Percentiles rank a stretch among this genome's conserved stretches.
These are phyloP conservation scores for Macrotus californicus DNA, from an alignment of 2,113 vertebrate genomes.

Conservation along the genomic window DNA sequence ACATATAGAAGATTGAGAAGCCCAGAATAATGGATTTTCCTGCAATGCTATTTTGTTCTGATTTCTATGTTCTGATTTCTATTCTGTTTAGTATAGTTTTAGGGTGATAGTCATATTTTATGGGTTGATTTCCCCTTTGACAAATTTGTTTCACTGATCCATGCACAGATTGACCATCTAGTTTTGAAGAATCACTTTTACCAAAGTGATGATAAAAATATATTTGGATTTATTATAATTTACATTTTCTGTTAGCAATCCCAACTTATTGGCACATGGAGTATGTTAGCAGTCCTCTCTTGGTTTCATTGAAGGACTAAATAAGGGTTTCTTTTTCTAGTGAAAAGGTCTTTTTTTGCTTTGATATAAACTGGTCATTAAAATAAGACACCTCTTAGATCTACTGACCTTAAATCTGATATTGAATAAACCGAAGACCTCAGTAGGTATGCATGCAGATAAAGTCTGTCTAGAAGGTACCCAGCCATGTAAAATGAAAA, in stretches of 20 bases:
- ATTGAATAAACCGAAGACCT: conserved; percentile 8
- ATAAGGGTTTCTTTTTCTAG: not conserved
- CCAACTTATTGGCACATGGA: not conserved
- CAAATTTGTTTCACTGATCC: not conserved
- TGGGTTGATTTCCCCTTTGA: not conserved
- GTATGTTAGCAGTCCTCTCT: not conserved
- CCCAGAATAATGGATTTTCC: not conserved
- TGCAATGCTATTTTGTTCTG: not conserved
- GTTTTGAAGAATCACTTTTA: not conserved
- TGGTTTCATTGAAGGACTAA: not conserved
- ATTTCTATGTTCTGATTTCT: conserved; percentile 2
- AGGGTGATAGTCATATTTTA: not conserved
- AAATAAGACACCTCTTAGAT: not conserved
- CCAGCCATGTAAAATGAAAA: too few relatives aligned
- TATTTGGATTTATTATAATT: conserved; percentile 25
- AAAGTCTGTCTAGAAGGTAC: too few relatives aligned
- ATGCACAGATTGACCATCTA: not conserved
- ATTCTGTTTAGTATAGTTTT: not conserved
- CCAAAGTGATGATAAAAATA: not conserved
- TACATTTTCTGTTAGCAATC: not conserved
- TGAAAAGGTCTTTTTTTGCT: not conserved
- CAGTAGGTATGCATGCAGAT: not conserved
- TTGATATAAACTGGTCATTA: not conserved
- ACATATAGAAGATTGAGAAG: not conserved
- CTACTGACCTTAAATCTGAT: not conserved